These are phyloP conservation scores for Rhagophthalmus giganteus DNA, from an alignment of 2,888 invertebrate species.

Conservation along the genomic window DNA sequence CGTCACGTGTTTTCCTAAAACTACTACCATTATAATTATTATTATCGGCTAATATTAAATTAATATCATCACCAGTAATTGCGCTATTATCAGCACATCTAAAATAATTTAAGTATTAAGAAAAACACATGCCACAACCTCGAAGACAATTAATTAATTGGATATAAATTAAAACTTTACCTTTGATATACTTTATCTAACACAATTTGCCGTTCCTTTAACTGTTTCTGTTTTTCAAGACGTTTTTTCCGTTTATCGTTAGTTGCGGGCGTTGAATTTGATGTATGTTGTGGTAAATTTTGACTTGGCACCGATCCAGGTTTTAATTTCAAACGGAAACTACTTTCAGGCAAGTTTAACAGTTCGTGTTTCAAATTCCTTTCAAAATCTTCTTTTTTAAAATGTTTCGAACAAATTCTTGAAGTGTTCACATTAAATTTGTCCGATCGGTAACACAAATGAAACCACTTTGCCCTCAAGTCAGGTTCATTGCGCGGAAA, in stretches of 20 bases:
- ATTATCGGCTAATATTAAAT: neutral
- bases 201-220: neutral
- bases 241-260: neutral
- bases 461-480: neutral
- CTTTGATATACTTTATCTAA: neutral
- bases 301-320: neutral
- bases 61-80: neutral
- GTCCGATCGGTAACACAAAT: neutral
- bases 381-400: constrained; percentile 5
- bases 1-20: neutral
- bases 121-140: no score
- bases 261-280: neutral
- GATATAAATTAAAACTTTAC: neutral
- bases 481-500: neutral
- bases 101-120: neutral
- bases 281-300: neutral
- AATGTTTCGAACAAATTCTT: constrained; percentile 10
- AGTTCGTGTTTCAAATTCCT: constrained; percentile 3
- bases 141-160: no score
- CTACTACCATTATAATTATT: neutral
- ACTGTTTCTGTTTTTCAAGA: neutral
- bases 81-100: neutral
- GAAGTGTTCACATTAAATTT: constrained; percentile 7
- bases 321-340: constrained; percentile 1
- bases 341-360: neutral